Base-by-base conservation (phyloP, 53 echinoderm and acorn worm genomes). In the Paracentrotus lividus region DNA sequence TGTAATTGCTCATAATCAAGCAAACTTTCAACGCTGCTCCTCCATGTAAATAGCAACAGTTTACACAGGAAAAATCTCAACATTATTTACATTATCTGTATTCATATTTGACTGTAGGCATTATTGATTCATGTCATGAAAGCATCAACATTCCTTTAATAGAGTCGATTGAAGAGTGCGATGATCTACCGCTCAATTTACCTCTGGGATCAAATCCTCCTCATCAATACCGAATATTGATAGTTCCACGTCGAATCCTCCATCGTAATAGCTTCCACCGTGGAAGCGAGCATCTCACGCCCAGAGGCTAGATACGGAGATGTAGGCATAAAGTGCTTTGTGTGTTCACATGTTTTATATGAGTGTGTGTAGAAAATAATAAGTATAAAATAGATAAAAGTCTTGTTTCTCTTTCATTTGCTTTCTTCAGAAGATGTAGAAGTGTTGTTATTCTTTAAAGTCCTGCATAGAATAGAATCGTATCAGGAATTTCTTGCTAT, bases 211-310 rank as follows among this genome's bases (percentile, higher is more conserved):
- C 26, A 56, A 20, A 86, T 55, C 86, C 86, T 86, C 86, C 57
- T 56, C 86, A 53, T 86, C 86, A 54, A 86, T 86, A 55, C 56
- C 5, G 86, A 54, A 86, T 86, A 86, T 53, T 89, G 89, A 60
- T 89, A 33, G 40, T 64, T 56, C 89, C 89, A 89, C 89, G 89
- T 66, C 54, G 89, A 89, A 59, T 65, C 43, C 26, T 56, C 21
- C 64, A 4, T 60, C 89, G 89, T 89, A 89, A 89, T 64, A 89
- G 65, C 89, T 89, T 60, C 89, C 89, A 89, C 33, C 89, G 89
- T 89, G 89, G 89, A 64, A 89, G 12, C 23, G n/a, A n/a, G n/a
- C n/a, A n/a, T 24, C 57, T 27, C 53, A 33, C 55, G 33, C 81
- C n/a, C 81, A 47, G n/a, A 47, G 81, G 81, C 27, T 45, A 49